phyloP scores from a whole-genome alignment of 2,113 vertebrate species.

The Leuciscus idus region DNA sequence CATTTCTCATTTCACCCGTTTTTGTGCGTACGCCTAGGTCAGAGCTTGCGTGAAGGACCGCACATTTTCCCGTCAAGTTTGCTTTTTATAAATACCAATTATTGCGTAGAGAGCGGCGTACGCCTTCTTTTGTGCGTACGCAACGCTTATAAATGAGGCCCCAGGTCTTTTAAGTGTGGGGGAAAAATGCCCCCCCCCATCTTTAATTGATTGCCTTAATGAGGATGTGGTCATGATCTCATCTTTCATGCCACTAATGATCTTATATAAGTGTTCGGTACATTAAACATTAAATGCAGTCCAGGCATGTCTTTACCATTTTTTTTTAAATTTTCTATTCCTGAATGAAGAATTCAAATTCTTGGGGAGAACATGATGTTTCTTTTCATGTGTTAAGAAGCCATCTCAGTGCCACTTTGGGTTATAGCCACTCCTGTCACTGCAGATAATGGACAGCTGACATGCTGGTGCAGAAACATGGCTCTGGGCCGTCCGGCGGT shows the following conservation, averaged over 20 bases:
- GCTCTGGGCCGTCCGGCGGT: slow-evolving; percentile 31
- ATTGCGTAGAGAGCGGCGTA: too few relatives aligned
- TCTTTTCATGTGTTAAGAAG: slow-evolving; percentile 34
- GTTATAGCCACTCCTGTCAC: slow-evolving; percentile 31
- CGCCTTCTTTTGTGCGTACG: too few relatives aligned
- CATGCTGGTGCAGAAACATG: slow-evolving; percentile 24
- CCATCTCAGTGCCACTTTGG: slow-evolving; percentile 45
- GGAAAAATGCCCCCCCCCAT: neutral
- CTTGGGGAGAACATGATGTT: slow-evolving; percentile 26
- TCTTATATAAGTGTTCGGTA: neutral
- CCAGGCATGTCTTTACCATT: neutral
- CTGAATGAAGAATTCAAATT: slow-evolving; percentile 41
- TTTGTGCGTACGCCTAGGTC: too few relatives aligned
- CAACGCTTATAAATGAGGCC: too few relatives aligned
- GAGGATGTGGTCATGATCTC: slow-evolving; percentile 12
- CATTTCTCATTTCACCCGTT: too few relatives aligned
- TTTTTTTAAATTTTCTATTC: neutral
- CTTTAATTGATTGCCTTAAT: neutral
- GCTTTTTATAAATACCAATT: too few relatives aligned
- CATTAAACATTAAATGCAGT: slow-evolving; percentile 17
- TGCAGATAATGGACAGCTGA: slow-evolving; percentile 38
- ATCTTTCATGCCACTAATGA: slow-evolving; percentile 10
- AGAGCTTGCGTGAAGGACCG: too few relatives aligned
- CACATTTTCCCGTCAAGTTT: too few relatives aligned
- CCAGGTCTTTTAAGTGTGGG: neutral